Evolutionary conservation across 2,888 invertebrate species (phyloP).

Genomic region (Phyllotreta striolata): DNA sequence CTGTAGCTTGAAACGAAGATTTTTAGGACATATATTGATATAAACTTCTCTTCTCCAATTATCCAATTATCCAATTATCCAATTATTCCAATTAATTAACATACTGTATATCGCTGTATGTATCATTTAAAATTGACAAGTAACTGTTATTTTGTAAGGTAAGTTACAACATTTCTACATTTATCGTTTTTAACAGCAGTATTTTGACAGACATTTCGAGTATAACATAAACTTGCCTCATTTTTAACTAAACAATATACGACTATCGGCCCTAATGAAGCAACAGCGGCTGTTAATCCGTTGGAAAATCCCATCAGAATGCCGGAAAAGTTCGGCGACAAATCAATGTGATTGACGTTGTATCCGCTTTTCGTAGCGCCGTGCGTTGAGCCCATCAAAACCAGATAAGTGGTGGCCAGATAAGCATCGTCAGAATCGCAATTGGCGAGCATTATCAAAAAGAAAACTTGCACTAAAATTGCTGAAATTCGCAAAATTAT

Average conservation of each 20-base stretch:
- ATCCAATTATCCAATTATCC: too few relatives aligned
- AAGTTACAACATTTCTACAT: conserved; percentile 2
- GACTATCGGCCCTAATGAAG: conserved; percentile 61
- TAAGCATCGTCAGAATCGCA: conserved; percentile 1
- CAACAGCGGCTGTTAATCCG: conserved; percentile 75
- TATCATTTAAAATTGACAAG: too few relatives aligned
- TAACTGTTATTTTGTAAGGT: neutral
- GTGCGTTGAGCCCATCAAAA: neutral
- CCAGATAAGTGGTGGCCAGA: neutral
- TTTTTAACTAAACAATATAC: conserved; percentile 2
- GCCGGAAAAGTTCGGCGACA: conserved; percentile 84
- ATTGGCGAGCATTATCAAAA: conserved; percentile 2
- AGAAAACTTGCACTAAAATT: neutral
- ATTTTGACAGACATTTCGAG: neutral
- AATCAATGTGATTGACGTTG: conserved; percentile 81
- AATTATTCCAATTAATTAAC: too few relatives aligned
- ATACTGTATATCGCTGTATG: too few relatives aligned
- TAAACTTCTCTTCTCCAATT: too few relatives aligned
- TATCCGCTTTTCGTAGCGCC: conserved; percentile 73
- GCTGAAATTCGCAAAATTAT: neutral
- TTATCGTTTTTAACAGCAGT: neutral
- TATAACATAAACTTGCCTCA: conserved; percentile 1
- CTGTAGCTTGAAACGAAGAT: too few relatives aligned
- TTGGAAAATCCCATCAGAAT: conserved; percentile 86
- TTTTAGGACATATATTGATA: too few relatives aligned